Evolutionary conservation across 1,140 invertebrate genomes (phyloP).

Genomic region (Drosophila kanapiae): DNA sequence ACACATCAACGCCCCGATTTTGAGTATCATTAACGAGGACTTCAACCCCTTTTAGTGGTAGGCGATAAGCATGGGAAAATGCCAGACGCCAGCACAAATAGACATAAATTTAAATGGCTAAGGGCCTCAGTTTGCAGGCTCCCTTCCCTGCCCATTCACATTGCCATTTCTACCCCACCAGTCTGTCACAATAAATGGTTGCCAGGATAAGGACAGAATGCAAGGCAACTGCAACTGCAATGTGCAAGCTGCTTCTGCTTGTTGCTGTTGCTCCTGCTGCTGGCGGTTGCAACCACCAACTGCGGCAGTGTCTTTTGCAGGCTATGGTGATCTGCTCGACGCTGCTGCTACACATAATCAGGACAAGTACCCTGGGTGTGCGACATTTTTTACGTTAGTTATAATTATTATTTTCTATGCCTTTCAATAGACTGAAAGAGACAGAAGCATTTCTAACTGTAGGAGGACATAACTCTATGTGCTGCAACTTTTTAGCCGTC

Average conservation of each 20-base stretch:
- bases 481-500: conserved; percentile 1
- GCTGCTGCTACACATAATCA: conserved; percentile 66
- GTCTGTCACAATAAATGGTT: conserved; percentile 76
- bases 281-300: conserved; percentile 50
- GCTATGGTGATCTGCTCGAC: conserved; percentile 38
- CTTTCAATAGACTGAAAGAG: conserved; percentile 38
- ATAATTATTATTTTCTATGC: conserved; percentile 74
- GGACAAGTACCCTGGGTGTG: conserved; percentile 76
- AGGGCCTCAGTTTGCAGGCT: conserved; percentile 19
- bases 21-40: conserved; percentile 39
- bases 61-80: conserved; percentile 59
- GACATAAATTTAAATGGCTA: conserved; percentile 72
- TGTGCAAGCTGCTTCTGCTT: conserved; percentile 47
- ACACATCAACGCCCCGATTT: conserved; percentile 55
- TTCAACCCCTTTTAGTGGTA: conserved; percentile 30
- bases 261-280: conserved; percentile 45
- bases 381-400: conserved; percentile 52
- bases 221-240: conserved; percentile 55
- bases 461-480: background rate
- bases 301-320: conserved; percentile 51
- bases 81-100: conserved; percentile 44
- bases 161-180: conserved; percentile 17
- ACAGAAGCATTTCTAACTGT: conserved; percentile 8
- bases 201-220: conserved; percentile 38
- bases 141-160: conserved; percentile 1